phyloP scores from a whole-genome alignment of 1,140 invertebrate genomes.

The Panagrolaimus sp. region DNA sequence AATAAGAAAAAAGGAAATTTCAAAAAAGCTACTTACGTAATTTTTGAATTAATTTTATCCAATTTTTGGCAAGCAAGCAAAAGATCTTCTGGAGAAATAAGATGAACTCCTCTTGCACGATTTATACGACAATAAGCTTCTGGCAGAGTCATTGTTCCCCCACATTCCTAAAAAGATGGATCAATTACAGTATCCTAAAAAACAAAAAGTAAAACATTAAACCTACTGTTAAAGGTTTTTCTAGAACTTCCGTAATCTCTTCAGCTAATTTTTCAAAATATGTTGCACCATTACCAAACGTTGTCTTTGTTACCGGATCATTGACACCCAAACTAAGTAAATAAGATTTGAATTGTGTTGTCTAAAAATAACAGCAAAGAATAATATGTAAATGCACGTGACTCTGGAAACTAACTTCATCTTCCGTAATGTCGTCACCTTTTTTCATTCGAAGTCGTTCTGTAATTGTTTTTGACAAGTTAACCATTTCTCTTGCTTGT shows the following conservation, averaged over 20 bases:
- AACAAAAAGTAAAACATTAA: neutral
- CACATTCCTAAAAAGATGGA: conserved; percentile 46
- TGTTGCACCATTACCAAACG: conserved; percentile 75
- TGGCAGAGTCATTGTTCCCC: conserved; percentile 86
- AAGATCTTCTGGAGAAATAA: conserved; percentile 63
- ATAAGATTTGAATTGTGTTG: conserved; percentile 87
- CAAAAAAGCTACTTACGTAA: conserved; percentile 28
- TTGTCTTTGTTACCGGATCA: conserved; percentile 84
- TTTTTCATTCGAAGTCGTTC: conserved; percentile 86
- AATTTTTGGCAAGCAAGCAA: conserved; percentile 61
- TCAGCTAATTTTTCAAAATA: conserved; percentile 80
- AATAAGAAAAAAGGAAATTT: neutral
- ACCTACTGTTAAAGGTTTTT: conserved; percentile 72
- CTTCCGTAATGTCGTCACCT: conserved; percentile 92
- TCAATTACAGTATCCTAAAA: conserved; percentile 11
- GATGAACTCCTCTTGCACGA: conserved; percentile 64
- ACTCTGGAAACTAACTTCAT: conserved; percentile 60
- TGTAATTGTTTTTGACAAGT: conserved; percentile 81
- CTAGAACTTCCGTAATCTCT: conserved; percentile 75
- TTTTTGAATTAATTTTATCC: conserved; percentile 45
- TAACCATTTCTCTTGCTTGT: conserved; percentile 95
- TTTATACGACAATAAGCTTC: conserved; percentile 95
- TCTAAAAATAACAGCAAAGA: conserved; percentile 60
- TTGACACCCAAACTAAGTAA: conserved; percentile 84
- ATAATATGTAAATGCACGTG: conserved; percentile 55